phyloP scores from a whole-genome alignment of 2,113 vertebrate species.

The Callionymus lyra region DNA sequence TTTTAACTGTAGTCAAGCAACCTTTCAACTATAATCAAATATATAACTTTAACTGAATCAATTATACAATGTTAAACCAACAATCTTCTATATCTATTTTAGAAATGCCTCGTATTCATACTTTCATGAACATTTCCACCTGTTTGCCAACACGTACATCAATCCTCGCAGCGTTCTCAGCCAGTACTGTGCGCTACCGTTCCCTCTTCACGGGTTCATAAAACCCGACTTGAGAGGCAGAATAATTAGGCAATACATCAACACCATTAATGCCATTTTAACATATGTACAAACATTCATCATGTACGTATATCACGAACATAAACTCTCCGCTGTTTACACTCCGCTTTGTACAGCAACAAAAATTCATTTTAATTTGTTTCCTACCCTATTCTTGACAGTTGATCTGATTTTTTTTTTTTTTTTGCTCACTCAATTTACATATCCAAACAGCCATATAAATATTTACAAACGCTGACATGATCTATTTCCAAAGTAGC shows the following conservation, averaged over 20 bases:
- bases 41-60: too few species aligned
- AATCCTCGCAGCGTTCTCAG: background rate
- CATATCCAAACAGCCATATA: constrained; percentile 14
- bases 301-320: too few species aligned
- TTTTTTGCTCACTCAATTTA: constrained; percentile 13
- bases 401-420: constrained; percentile 8
- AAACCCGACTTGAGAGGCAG: background rate
- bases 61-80: too few species aligned
- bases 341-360: too few species aligned
- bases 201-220: background rate
- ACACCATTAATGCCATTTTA: background rate
- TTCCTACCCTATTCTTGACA: constrained; percentile 7
- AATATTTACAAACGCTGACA: constrained; percentile 15
- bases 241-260: background rate
- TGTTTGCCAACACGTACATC: constrained; percentile 14
- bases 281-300: background rate
- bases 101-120: too few species aligned
- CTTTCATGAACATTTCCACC: too few species aligned
- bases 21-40: too few species aligned
- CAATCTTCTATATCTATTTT: too few species aligned
- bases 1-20: too few species aligned
- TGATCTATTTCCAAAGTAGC: constrained; percentile 9
- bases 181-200: too few species aligned
- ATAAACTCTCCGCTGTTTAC: too few species aligned
- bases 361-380: constrained; percentile 10